Evolutionary conservation across 2,797 vertebrate genomes (phyloP), one percentile per base, ranked within the genome.

Genomic region (Aplochiton taeniatus): DNA sequence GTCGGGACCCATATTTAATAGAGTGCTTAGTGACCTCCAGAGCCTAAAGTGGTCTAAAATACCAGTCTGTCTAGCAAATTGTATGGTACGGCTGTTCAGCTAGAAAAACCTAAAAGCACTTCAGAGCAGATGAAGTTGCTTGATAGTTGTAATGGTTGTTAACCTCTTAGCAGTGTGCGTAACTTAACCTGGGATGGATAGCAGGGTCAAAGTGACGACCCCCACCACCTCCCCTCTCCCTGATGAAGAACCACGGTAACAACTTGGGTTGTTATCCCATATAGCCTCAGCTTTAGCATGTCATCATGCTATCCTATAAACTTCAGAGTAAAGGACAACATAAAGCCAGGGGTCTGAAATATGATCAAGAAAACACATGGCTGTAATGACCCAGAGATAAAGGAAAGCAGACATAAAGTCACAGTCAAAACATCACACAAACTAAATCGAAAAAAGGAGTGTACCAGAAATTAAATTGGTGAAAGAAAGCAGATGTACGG

Each of bases 31-130:
- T 41, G 42, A 20, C 48, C 50, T 57, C 43, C 4, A 4, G 49
- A n/a, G 46, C n/a, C 9, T 42, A 11, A 5, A 13, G 53, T 48
- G 19, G 52, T 14, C 52, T 53, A 72, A 72, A 72, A 69, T 68
- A 69, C 42, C 19, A 17, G 9, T n/a, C 1, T 14, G 41, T 65
- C 58, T 10, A 9, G 11, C 19, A 12, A 56, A 43, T n/a, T n/a
- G 16, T 1, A 58, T 7, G 3, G 13, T 18, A 11, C 1, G 31
- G 19, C 11, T 18, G 51, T 9, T n/a, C 16, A 13, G 12, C 55
- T 57, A 14, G 55, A 14, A 9, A 31, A 58, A 16, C 14, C 42
- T 16, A 45, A 42, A 58, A 58, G 43, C n/a, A 18, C 16, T 46
- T 47, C 17, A 16, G 43, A 50, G 16, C 12, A 14, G 43, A 31